Percentiles rank a stretch among this genome's conserved stretches.
Conservation (phyloP, 2,797 vertebrate genomes). For the Acanthiza pusilla region DNA sequence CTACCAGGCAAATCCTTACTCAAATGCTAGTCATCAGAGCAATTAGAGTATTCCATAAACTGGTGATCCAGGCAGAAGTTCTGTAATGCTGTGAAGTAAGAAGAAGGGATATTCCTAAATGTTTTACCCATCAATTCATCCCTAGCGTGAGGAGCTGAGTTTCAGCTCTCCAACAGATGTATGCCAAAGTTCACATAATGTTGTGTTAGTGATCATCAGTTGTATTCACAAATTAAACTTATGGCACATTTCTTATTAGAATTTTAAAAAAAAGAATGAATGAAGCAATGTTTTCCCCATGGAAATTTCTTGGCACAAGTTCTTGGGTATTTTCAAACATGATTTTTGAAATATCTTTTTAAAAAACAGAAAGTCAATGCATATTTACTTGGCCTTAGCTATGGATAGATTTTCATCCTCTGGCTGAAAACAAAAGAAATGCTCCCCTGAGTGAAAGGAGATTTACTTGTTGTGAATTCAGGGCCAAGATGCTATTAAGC, state of each 20-base stretch:
- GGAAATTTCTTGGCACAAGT: neutral
- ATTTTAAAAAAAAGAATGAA: neutral
- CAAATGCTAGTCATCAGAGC: slow-evolving; percentile 3
- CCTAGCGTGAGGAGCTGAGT: neutral
- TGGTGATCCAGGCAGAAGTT: neutral
- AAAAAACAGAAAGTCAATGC: neutral
- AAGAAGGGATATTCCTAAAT: slow-evolving; percentile 18
- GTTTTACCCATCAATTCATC: neutral
- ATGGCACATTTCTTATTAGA: neutral
- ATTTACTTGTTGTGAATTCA: neutral
- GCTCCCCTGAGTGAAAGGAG: neutral
- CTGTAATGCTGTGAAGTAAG: neutral
- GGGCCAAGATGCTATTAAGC: neutral
- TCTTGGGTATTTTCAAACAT: neutral
- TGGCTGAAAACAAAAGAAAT: neutral
- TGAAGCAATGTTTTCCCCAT: neutral
- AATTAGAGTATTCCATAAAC: neutral
- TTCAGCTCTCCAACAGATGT: neutral
- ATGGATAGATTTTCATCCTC: neutral
- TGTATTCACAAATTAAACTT: slow-evolving; percentile 9
- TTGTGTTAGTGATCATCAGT: neutral
- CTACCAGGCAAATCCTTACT: slow-evolving; percentile 1
- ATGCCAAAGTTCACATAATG: neutral
- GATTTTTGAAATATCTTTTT: neutral
- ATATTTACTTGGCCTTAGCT: neutral